Conservation (phyloP, 2,113 vertebrate genomes). For the Hypocryptadius cinnamomeus region DNA sequence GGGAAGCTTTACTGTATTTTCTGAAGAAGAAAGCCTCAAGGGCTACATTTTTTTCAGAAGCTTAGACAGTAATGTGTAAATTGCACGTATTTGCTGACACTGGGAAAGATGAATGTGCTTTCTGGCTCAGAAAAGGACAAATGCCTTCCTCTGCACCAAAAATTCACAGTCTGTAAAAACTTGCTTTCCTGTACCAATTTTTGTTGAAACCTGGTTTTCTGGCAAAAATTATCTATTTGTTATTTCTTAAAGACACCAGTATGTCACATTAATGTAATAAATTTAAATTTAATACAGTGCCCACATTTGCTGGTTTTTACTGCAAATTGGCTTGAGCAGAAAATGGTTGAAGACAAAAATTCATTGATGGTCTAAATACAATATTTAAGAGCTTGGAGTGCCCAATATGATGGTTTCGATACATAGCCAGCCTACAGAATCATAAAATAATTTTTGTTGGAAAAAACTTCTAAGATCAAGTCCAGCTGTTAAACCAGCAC, state of each 20-base stretch:
- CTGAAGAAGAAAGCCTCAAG: not conserved
- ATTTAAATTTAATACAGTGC: not conserved
- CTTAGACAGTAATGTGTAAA: not conserved
- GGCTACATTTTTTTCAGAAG: not conserved
- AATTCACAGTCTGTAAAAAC: not conserved
- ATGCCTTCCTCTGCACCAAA: not conserved
- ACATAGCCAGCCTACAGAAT: not conserved
- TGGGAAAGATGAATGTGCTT: constrained; percentile 2
- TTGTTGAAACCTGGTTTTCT: not conserved
- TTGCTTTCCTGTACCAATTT: not conserved
- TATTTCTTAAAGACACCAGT: not conserved
- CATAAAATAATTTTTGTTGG: not conserved
- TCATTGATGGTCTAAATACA: not conserved
- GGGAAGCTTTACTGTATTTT: not conserved
- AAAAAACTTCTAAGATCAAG: not conserved
- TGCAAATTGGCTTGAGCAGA: not conserved
- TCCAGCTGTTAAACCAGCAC: not conserved
- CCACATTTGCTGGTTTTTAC: not conserved
- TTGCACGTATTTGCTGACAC: not conserved
- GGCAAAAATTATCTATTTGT: not conserved
- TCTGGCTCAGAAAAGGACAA: not conserved
- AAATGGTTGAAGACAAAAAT: not conserved
- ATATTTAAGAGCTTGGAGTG: not conserved
- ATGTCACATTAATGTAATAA: not conserved
- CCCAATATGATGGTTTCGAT: not conserved